phyloP scores from a whole-genome alignment of 2,797 vertebrate species.

The Steatocranus sp. region DNA sequence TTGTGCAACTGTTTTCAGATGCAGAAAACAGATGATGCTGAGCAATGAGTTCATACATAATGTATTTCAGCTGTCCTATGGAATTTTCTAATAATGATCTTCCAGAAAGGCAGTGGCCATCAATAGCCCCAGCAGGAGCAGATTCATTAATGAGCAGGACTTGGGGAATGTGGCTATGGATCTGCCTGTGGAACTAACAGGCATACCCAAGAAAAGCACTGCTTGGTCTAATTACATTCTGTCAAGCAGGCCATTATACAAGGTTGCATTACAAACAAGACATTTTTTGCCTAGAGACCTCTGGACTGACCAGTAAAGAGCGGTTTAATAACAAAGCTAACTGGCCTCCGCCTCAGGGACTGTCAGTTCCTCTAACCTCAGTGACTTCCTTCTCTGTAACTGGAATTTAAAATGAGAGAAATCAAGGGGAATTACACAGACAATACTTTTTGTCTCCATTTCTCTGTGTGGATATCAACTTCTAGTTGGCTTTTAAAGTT shows the following conservation, averaged over 20 bases:
- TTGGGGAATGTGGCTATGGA: slow-evolving; percentile 67
- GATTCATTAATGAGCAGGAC: slow-evolving; percentile 68
- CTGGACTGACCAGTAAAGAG: slow-evolving; percentile 66
- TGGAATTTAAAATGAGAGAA: slow-evolving; percentile 28
- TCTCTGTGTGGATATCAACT: neutral
- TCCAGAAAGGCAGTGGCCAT: slow-evolving; percentile 55
- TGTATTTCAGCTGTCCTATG: slow-evolving; percentile 55
- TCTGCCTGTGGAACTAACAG: slow-evolving; percentile 55
- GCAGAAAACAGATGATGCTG: slow-evolving; percentile 21
- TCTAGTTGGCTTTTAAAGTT: neutral
- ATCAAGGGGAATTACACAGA: slow-evolving; percentile 11
- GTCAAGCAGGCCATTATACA: slow-evolving; percentile 69
- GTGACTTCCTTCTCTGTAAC: slow-evolving; percentile 2
- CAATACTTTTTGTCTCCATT: neutral
- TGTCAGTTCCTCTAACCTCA: slow-evolving; percentile 22
- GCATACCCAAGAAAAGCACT: slow-evolving; percentile 57
- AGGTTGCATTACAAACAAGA: slow-evolving; percentile 66
- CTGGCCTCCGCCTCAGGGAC: slow-evolving; percentile 39
- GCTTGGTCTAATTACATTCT: slow-evolving; percentile 74
- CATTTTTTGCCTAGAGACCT: slow-evolving; percentile 62
- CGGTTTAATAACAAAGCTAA: slow-evolving; percentile 70
- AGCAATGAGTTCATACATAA: slow-evolving; percentile 39
- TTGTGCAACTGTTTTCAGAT: neutral
- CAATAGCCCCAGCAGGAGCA: slow-evolving; percentile 59
- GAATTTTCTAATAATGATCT: slow-evolving; percentile 67